Base-by-base conservation (phyloP, 2,888 invertebrate genomes). In the Mongoloraphidia duomilia region DNA sequence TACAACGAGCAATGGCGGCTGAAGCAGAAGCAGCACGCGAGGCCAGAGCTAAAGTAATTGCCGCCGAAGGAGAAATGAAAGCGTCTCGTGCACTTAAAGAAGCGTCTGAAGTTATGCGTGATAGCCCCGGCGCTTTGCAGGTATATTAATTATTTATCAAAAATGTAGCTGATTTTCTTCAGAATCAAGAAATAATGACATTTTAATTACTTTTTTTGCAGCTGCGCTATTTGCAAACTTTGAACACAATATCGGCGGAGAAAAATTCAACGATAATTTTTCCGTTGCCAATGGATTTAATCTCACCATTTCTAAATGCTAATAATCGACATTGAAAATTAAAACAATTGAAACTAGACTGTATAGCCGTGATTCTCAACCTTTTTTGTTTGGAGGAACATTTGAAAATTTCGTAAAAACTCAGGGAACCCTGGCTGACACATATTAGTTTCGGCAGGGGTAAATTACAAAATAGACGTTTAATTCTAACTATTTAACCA, bases 261-360 rank as follows among this genome's bases (percentile, higher is more conserved):
- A 93, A 92, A 70, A 93, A 93, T 67, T 93, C 92, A 0, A 94
- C 93, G 0, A 93, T 95, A 57, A 84, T 94, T 51, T 94, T 95
- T 64, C 94, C 94, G 1, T 71, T 94, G 56, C 94, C 94, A 0
- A 80, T 94, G 69, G 93, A 94, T 61, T 66, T 87, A 45, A 61
- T 85, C 26, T 62, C 65, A 26, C 66, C 71, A 11, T 80, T 82
- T 61, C 59, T 79, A 38, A 26, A 26, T 26, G 26, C 6, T 5
- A 26, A 26, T 6, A 26, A 6, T 26, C 26, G 26, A 26, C 26
- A 26, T 6, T 26, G 26, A 26, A 26, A 6, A 6, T 26, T 26
- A 26, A 26, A 26, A 26, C 26, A 26, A 26, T 6, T 26, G 5
- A 26, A 26, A 26, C 26, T 26, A 17, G 4, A 17, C 17, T 2